Evolutionary conservation across 1,140 invertebrate species (phyloP), one percentile per base, ranked within the genome.

Genomic region (Leptoteleia sp.): DNA sequence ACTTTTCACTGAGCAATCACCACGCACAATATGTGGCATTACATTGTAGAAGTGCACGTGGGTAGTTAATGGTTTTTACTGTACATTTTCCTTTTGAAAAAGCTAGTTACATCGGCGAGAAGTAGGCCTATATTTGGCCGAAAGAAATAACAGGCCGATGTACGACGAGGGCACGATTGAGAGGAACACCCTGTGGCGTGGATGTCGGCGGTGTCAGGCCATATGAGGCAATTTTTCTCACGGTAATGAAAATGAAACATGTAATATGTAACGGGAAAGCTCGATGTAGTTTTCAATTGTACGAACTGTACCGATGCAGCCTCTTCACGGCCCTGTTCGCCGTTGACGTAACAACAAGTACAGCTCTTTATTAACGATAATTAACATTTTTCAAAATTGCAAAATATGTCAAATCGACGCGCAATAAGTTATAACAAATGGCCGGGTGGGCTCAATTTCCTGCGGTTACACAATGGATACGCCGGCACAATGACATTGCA

Each of bases 321-420:
- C 88, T 89, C 88, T 88, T 89, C 85, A 81, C 87, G 59, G 82
- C 83, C 84, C 87, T 89, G 87, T 80, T 89, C 79, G 83, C 88
- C 88, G 88, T 85, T 85, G 84, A 85, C 85, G 75, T 87, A 89
- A 84, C 88, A 89, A 89, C 88, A 89, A 89, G 86, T 85, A 83
- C 81, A 79, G 81, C 85, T 86, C 87, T 89, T 89, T 89, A 89
- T 89, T 89, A 89, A 89, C 84, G 87, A 89, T 88, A 89, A 89
- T 89, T 89, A 89, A 89, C 88, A 89, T 89, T 89, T 85, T 76
- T 80, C 62, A 50, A 76, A 76, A 76, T 80, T 76, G 72, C 62
- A 80, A 80, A 76, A 80, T 72, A 40, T 47, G 16, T 38, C 25
- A 37, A 25, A 35, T 31, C 35, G 43, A 25, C 54, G 31, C 43